Conservation (phyloP, 2,113 vertebrate species). For the Dascyllus trimaculatus region DNA sequence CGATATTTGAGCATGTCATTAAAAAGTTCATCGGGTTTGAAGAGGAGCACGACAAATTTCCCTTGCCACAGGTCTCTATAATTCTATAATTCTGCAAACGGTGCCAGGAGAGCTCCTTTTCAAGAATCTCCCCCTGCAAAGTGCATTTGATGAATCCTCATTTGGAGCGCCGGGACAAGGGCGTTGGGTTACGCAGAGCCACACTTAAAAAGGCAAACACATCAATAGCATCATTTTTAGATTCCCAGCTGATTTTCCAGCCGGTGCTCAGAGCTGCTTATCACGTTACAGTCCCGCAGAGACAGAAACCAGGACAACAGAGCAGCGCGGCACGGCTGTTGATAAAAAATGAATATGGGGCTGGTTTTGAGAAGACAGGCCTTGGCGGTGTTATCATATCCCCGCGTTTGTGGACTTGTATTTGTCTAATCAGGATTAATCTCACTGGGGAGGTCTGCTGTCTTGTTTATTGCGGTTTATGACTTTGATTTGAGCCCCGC, state of each 20-base stretch:
- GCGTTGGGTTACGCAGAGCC: slow-evolving; percentile 63
- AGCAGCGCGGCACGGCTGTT: slow-evolving; percentile 23
- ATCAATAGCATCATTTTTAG: slow-evolving; percentile 77
- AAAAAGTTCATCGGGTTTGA: slow-evolving; percentile 46
- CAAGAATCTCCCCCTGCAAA: slow-evolving; percentile 44
- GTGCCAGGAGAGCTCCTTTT: slow-evolving; percentile 38
- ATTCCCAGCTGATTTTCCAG: slow-evolving; percentile 67
- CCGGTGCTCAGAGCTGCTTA: slow-evolving; percentile 58
- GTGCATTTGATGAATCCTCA: slow-evolving; percentile 66
- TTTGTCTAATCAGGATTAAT: slow-evolving; percentile 70
- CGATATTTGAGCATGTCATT: slow-evolving; percentile 25
- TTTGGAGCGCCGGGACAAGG: slow-evolving; percentile 29
- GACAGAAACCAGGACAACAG: slow-evolving; percentile 55
- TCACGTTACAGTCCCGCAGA: slow-evolving; percentile 62
- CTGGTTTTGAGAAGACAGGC: slow-evolving; percentile 52
- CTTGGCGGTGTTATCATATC: slow-evolving; percentile 60
- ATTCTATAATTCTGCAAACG: slow-evolving; percentile 24
- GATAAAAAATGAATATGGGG: slow-evolving; percentile 50
- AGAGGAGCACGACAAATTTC: slow-evolving; percentile 42
- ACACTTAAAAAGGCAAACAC: slow-evolving; percentile 76
- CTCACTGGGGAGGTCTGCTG: slow-evolving; percentile 62
- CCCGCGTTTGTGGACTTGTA: slow-evolving; percentile 41
- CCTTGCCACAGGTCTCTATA: slow-evolving; percentile 22
- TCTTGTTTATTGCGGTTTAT: slow-evolving; percentile 62
- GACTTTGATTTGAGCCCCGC: slow-evolving; percentile 68